Base-by-base conservation (phyloP, 2,888 invertebrate species). In the Tetropium fuscum region DNA sequence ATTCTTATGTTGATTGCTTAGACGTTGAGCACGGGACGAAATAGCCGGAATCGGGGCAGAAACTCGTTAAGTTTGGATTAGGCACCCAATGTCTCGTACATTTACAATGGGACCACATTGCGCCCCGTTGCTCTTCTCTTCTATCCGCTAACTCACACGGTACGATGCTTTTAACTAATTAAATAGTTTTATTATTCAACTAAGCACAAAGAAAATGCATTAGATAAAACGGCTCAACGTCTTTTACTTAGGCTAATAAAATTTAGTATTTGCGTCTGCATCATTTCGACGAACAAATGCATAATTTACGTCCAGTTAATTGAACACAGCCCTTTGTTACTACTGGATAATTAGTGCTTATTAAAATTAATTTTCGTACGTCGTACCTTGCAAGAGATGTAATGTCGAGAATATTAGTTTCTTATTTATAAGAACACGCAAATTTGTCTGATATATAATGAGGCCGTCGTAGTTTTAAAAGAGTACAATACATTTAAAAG, bases 51-150 rank as follows among this genome's bases (percentile, higher is more conserved):
- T 62, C 70, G 65, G 74, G 73, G 72, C 73, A 72, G 75, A 77
- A 79, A 79, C 80, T 80, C 80, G 80, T 81, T 81, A 80, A 80
- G 77, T 77, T 74, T 66, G 80, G 81, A 81, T 81, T 81, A 81
- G 75, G 77, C 73, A 74, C 74, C 76, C 78, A 78, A 78, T 78
- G 77, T 77, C 73, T 74, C 75, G 76, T 76, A 63, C 64, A 67
- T 68, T 66, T 56, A 58, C 53, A 66, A 68, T 61, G 62, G 66
- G 53, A 55, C 68, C 56, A 49, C 58, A 40, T 41, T 22, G 53
- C 49, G 41, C 49, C 58, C 58, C 63, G 55, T 55, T 63, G 58
- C 58, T 53, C 43, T 55, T 53, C 43, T 64, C 64, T 63, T 63
- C 66, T 64, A 64, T 59, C 60, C 69, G 66, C 63, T 70, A 71